These are phyloP conservation scores for Eidolon dupreanum DNA, from an alignment of 2,797 vertebrate genomes.

Conservation along the genomic window DNA sequence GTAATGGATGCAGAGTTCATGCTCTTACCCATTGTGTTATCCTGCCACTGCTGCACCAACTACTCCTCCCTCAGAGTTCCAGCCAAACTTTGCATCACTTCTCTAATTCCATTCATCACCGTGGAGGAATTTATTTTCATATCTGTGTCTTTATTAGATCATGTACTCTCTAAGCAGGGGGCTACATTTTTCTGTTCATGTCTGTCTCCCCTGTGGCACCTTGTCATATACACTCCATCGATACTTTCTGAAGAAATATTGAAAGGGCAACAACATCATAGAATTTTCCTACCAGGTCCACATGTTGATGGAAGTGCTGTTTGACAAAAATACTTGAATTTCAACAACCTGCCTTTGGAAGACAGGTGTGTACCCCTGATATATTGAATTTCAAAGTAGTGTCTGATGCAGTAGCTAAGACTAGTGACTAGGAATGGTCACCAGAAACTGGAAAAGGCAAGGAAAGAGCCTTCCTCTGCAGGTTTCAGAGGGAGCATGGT, in stretches of 20 bases:
- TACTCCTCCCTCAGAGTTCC: not conserved
- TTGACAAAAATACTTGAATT: not conserved
- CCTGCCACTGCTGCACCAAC: not conserved
- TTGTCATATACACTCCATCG: not conserved
- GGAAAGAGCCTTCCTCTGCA: not conserved
- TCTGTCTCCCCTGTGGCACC: not conserved
- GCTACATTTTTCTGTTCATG: not conserved
- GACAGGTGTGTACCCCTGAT: not conserved
- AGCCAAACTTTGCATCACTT: not conserved
- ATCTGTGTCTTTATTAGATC: not conserved
- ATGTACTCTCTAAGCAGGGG: not conserved
- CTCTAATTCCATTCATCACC: not conserved
- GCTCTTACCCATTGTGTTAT: not conserved
- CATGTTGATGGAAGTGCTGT: not conserved
- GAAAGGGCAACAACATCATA: not conserved
- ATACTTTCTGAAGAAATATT: not conserved
- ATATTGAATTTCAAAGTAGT: slow-evolving; percentile 2
- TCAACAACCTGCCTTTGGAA: slow-evolving; percentile 1
- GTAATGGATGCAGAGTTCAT: not conserved
- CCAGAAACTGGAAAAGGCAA: not conserved
- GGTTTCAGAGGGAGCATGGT: not conserved
- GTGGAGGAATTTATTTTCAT: not conserved
- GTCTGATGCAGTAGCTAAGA: not conserved
- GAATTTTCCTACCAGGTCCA: not conserved
- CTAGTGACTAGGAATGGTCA: not conserved